Evolutionary conservation across 1,140 invertebrate species (phyloP), one percentile per base, ranked within the genome.

Genomic region (Pararge aegeria): DNA sequence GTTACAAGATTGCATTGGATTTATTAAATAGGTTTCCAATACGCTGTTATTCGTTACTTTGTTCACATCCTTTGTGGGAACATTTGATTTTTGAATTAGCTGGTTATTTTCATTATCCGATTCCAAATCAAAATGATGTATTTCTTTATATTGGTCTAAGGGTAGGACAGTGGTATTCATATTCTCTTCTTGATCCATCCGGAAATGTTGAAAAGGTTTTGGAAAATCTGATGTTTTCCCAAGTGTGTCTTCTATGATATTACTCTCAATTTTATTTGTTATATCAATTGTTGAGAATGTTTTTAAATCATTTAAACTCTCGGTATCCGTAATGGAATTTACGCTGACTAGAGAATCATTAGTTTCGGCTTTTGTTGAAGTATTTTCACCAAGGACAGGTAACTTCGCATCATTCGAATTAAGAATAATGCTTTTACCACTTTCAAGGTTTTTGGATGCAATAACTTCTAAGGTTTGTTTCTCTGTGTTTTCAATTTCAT

Each of bases 401-500:
- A 42, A 15, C 7, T 9, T 27, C 12, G 30, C 16, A 5, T 58
- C 24, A 18, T 38, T 9, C 12, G 5, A 24, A 16, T 27, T 42
- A 15, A 16, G 37, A 27, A 16, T 10, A 37, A 6, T 40, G 16
- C 2, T 54, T 15, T 42, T 20, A 7, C 30, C 24, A 16, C 1
- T 10, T 9, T 55, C 29, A 16, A 46, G 12, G 13, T 38, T 30
- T 55, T 46, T 20, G 30, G 16, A 34, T 12, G 13, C 38, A 16
- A 37, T 46, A 21, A 30, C 20, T 18, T 12, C 49, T 29, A 46
- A 19, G 34, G 15, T 27, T 29, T 48, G 15, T 40, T 20, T 15
- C 38, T 50, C 30, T 50, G n/a, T 19, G 34, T 61, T 29, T 27
- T 42, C 40, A 48, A 60, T 61, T 57, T 60, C 56, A 54, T 54